Evolutionary conservation across 2,888 invertebrate genomes (phyloP).

Genomic region (Tryphoninae sp.): DNA sequence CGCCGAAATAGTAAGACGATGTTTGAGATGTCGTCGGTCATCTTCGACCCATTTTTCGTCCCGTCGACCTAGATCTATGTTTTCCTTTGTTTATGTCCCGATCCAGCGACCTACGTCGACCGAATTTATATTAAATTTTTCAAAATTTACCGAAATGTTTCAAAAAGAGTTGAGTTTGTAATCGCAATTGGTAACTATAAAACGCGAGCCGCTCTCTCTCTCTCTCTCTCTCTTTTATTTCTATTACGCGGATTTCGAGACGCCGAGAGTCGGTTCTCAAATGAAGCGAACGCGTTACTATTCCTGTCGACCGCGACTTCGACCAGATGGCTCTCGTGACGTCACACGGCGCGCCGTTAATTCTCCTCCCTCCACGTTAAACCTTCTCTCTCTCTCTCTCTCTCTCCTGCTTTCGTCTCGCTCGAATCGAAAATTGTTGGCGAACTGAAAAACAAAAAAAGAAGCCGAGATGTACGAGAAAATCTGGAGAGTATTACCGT

Average conservation of each 20-base stretch:
- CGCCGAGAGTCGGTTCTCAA: conserved; percentile 54
- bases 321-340: conserved; percentile 72
- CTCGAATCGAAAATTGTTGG: conserved; percentile 18
- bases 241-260: conserved; percentile 45
- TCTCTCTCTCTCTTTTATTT: conserved; percentile 26
- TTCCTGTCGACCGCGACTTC: conserved; percentile 65
- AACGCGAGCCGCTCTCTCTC: background rate
- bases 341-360: conserved; percentile 59
- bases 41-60: background rate
- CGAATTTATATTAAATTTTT: too few species aligned
- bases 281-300: conserved; percentile 58
- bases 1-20: conserved; percentile 39
- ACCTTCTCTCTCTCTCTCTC: background rate
- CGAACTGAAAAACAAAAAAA: background rate
- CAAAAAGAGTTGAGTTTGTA: conserved; percentile 2
- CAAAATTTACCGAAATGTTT: background rate
- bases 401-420: background rate
- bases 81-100: background rate
- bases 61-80: background rate
- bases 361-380: background rate
- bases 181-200: background rate
- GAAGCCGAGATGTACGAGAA: background rate
- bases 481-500: background rate
- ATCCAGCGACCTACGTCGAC: background rate
- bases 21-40: background rate